A percentile compares a stretch with the other conserved stretches of the same genome.
These are phyloP conservation scores for Crenichthys baileyi DNA, from an alignment of 2,797 vertebrate species.

Conservation along the genomic window DNA sequence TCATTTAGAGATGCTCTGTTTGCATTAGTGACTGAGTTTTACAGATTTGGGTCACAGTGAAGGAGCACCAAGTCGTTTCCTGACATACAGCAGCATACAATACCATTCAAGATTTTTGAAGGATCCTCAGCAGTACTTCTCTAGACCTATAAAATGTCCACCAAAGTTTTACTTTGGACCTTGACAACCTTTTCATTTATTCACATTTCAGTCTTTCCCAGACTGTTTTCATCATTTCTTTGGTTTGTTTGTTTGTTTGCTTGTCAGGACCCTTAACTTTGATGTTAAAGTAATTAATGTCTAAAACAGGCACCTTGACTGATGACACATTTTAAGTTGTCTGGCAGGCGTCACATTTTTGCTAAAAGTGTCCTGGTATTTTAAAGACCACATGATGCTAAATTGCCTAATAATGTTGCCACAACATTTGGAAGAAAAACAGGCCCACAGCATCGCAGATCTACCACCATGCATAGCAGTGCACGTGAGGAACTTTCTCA, in stretches of 20 bases:
- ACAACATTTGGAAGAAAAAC: background rate
- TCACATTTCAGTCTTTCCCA: background rate
- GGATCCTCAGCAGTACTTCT: background rate
- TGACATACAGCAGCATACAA: background rate
- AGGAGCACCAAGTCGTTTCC: background rate
- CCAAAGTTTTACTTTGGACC: background rate
- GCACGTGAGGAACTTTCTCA: background rate
- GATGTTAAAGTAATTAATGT: too few species aligned
- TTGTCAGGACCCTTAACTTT: background rate
- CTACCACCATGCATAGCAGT: background rate
- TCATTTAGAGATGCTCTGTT: conserved; percentile 29
- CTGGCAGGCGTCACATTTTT: background rate
- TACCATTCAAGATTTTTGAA: background rate
- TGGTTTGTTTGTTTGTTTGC: background rate
- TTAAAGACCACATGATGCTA: background rate
- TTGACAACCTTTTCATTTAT: background rate
- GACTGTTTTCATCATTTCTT: background rate
- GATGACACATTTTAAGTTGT: background rate
- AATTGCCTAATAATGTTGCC: too few species aligned
- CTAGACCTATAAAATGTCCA: background rate
- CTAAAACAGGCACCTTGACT: background rate
- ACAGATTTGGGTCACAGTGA: background rate
- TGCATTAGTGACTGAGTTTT: conserved; percentile 28
- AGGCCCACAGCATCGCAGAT: background rate
- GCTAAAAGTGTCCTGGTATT: background rate